Base-by-base conservation (phyloP, 92 coral and sea anemone genomes). In the Bergia puertoricense region DNA sequence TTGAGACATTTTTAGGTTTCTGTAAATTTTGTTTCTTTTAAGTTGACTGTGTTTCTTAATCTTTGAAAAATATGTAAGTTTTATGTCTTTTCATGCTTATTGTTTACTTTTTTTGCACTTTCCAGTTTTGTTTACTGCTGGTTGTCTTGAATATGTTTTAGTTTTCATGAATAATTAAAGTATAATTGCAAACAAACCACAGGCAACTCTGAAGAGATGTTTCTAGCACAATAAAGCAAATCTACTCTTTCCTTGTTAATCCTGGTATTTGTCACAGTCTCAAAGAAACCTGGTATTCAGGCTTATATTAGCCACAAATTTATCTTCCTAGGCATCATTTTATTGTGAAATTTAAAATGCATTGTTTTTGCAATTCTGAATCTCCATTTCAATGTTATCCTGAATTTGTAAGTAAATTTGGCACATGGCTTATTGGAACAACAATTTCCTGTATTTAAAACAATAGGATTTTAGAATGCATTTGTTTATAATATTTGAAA, bases 131-230 rank as follows among this genome's bases (percentile, higher is more conserved):
- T 71, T 71, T 84, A 71, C 11, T 44, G 66, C 79, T 84, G 62
- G 87, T 71, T 84, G 87, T 48, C 68, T 71, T 84, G 87, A 71
- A 57, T 84, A 54, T 71, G 67, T 69, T 69, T 84, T 39, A 71
- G 79, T 16, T 16, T 80, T 73, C 48, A 69, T 84, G 11, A 84
- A 84, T 69, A 68, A 84, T 84, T 84, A 71, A 84, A 45, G n/a
- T 9, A 16, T 51, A 84, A 11, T 71, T 45, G 7, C 13, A 84
- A 84, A 71, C 87, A 71, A 69, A 48, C 78, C 22, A 48, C 56
- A 71, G 79, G 46, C 18, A 68, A 20, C 59, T 38, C 36, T 36
- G 56, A 42, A 1, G 39, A 46, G 77, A 68, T 0, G 71, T 11
- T n/a, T 83, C 54, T 42, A 23, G 50, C 38, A n/a, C 30, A 81